These are phyloP conservation scores for Pelvicachromis taeniatus DNA, from an alignment of 2,113 vertebrate genomes.

Conservation along the genomic window DNA sequence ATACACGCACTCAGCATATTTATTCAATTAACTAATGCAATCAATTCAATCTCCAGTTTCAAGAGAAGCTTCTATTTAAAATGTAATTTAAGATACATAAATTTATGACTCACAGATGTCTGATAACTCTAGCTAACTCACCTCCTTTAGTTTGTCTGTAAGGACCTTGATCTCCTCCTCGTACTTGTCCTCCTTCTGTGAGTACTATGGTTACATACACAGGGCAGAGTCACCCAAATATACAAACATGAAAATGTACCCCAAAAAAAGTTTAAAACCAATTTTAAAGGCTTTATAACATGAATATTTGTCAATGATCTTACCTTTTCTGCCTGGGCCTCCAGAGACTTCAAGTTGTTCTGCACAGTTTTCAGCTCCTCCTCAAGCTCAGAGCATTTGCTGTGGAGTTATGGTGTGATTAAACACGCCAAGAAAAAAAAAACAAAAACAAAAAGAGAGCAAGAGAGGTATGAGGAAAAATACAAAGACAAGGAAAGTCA, in stretches of 20 bases:
- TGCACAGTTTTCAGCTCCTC: constrained; percentile 99
- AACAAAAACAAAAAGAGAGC: background rate
- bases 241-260: background rate
- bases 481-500: background rate
- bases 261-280: background rate
- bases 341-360: constrained; percentile 99
- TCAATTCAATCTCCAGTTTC: background rate
- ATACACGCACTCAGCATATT: background rate
- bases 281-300: background rate
- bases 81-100: background rate
- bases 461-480: background rate
- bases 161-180: constrained; percentile 99
- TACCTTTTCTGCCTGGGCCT: constrained; percentile 99
- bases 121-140: constrained; percentile 49
- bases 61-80: background rate
- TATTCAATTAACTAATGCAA: background rate
- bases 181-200: constrained; percentile 97
- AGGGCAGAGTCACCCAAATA: background rate
- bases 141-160: constrained; percentile 99
- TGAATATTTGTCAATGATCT: background rate
- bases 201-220: constrained; percentile 84
- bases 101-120: background rate
- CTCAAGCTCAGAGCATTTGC: constrained; percentile 99
- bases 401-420: constrained; percentile 69
- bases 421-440: background rate